Evolutionary conservation across 2,888 invertebrate genomes (phyloP).

Genomic region (Diarsia rubi): DNA sequence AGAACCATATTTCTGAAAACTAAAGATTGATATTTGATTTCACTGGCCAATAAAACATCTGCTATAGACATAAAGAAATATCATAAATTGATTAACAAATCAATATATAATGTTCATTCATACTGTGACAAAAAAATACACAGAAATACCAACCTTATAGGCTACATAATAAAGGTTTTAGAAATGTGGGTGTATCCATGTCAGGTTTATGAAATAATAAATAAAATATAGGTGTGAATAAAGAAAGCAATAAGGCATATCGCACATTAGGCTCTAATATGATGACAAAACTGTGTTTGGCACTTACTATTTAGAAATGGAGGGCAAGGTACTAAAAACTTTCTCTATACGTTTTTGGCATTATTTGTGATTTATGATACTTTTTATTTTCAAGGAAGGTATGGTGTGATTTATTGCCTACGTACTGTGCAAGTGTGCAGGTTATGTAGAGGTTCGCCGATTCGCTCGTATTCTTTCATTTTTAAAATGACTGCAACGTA

Average conservation of each 20-base stretch:
- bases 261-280: constrained; percentile 51
- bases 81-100: constrained; percentile 88
- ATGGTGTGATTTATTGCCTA: constrained; percentile 17
- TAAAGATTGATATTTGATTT: constrained; percentile 72
- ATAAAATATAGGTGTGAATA: constrained; percentile 82
- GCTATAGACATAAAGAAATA: constrained; percentile 70
- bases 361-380: constrained; percentile 48
- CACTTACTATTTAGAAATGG: constrained; percentile 46
- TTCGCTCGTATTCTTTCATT: not conserved
- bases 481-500: not conserved
- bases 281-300: constrained; percentile 54
- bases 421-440: not conserved
- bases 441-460: not conserved
- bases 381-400: constrained; percentile 33
- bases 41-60: constrained; percentile 79
- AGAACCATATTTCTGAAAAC: constrained; percentile 70
- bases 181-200: constrained; percentile 53
- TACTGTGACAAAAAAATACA: constrained; percentile 30
- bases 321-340: constrained; percentile 59
- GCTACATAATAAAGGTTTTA: constrained; percentile 32
- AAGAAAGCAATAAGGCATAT: constrained; percentile 76
- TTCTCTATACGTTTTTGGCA: constrained; percentile 57
- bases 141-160: constrained; percentile 60
- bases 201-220: constrained; percentile 68
- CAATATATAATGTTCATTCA: constrained; percentile 81